Evolutionary conservation across 2,888 invertebrate species (phyloP).

Genomic region (Campoletis raptor): DNA sequence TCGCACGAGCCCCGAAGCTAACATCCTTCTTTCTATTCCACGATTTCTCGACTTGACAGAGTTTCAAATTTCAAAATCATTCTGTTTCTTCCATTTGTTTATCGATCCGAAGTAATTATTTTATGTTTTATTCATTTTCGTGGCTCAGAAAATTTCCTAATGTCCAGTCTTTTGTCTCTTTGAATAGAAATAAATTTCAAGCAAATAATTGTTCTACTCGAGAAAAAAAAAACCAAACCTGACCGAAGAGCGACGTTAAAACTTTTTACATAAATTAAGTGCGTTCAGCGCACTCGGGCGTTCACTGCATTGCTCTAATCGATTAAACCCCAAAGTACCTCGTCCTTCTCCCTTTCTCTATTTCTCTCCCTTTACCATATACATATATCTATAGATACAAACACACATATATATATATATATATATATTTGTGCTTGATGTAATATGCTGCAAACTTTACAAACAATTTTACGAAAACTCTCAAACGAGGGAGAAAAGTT

Average conservation of each 20-base stretch:
- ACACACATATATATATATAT: too few relatives aligned
- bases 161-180: not conserved
- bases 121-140: not conserved
- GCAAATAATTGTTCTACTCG: not conserved
- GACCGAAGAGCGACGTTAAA: not conserved
- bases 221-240: too few relatives aligned
- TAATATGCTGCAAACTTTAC: constrained; percentile 4
- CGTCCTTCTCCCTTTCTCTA: constrained; percentile 1
- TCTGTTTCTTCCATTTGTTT: not conserved
- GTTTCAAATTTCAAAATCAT: not conserved
- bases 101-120: not conserved
- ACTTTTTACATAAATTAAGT: constrained; percentile 23
- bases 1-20: not conserved
- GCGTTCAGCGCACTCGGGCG: constrained; percentile 4
- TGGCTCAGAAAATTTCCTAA: not conserved
- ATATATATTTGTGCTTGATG: not conserved
- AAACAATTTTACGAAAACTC: constrained; percentile 14
- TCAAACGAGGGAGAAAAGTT: constrained; percentile 13
- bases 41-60: not conserved
- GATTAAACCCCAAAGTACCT: not conserved
- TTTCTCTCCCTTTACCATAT: not conserved
- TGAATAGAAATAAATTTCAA: not conserved
- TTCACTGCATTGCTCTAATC: not conserved
- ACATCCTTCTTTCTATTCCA: not conserved
- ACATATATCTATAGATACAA: too few relatives aligned